Evolutionary conservation across 2,113 vertebrate genomes (phyloP).

Genomic region (Orcinus orca): DNA sequence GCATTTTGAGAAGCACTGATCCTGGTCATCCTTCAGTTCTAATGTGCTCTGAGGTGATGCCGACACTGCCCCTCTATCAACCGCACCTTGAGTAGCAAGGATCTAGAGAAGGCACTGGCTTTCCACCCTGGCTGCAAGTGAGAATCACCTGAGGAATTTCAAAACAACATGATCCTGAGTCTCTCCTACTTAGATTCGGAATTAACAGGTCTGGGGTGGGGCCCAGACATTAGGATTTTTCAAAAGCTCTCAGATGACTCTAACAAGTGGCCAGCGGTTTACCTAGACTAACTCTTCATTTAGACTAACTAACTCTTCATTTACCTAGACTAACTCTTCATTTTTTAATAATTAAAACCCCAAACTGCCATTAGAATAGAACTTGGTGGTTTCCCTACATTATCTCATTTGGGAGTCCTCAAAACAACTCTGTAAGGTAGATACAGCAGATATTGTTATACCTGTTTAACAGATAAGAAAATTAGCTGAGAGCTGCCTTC

Average conservation of each 20-base stretch:
- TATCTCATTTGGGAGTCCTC: not conserved
- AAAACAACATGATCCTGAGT: not conserved
- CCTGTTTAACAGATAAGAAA: not conserved
- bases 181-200: not conserved
- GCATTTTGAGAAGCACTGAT: not conserved
- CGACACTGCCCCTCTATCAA: not conserved
- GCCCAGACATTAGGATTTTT: not conserved
- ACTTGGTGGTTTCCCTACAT: not conserved
- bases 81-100: not conserved
- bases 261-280: not conserved
- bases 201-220: not conserved
- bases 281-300: not conserved
- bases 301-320: no score
- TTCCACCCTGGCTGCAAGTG: not conserved
- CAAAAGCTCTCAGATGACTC: not conserved
- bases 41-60: not conserved
- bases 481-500: not conserved
- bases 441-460: not conserved
- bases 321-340: not conserved
- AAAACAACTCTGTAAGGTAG: not conserved
- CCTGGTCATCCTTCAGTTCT: not conserved
- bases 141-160: not conserved
- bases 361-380: not conserved
- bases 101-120: not conserved
- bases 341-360: not conserved